Evolutionary conservation across 2,888 invertebrate species (phyloP).

Genomic region (Andrena praecox): DNA sequence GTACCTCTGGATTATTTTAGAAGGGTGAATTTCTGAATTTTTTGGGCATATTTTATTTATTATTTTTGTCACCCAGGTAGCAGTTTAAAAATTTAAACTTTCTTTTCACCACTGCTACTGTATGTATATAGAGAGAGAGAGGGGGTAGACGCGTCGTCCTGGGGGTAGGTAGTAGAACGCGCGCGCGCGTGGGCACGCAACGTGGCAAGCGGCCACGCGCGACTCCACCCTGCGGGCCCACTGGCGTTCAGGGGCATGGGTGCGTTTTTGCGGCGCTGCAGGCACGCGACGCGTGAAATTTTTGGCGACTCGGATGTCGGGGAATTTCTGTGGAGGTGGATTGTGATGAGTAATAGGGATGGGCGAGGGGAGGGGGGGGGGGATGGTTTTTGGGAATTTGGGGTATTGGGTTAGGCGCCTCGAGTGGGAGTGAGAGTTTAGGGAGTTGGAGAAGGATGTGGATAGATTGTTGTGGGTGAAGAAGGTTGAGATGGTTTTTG

Average conservation of each 20-base stretch:
- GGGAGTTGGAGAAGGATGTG: background rate
- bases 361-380: background rate
- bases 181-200: constrained; percentile 7
- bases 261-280: background rate
- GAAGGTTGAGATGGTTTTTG: background rate
- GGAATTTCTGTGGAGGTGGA: background rate
- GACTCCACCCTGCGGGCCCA: background rate
- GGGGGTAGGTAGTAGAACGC: background rate
- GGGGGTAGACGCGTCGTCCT: background rate
- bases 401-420: background rate
- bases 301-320: constrained; percentile 5
- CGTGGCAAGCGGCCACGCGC: constrained; percentile 2
- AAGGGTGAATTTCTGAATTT: no score
- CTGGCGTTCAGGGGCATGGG: no score
- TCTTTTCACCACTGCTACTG: no score
- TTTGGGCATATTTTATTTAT: no score
- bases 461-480: background rate
- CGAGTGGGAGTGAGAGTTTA: background rate
- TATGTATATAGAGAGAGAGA: background rate
- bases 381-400: background rate
- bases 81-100: no score
- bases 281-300: constrained; percentile 21
- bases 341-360: background rate
- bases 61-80: no score
- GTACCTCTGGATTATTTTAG: no score